These are phyloP conservation scores for Euclidia mi DNA, from an alignment of 2,888 invertebrate species.

Conservation along the genomic window DNA sequence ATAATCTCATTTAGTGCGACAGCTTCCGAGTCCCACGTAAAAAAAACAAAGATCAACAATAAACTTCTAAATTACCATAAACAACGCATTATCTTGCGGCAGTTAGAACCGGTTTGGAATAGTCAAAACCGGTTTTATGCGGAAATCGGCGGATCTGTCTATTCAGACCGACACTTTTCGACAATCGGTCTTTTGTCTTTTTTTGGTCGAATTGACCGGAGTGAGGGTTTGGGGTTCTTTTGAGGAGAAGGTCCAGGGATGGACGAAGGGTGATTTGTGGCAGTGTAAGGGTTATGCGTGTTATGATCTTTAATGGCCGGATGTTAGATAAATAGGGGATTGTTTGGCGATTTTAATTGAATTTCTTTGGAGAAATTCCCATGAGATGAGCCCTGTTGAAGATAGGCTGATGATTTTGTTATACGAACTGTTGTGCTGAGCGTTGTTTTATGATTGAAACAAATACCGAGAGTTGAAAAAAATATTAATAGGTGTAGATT, in stretches of 20 bases:
- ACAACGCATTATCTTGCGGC: conserved; percentile 84
- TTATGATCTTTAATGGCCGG: conserved; percentile 67
- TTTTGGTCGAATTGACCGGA: conserved; percentile 75
- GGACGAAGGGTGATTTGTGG: conserved; percentile 64
- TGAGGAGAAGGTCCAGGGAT: conserved; percentile 68
- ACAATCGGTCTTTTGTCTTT: conserved; percentile 78
- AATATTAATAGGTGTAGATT: no score
- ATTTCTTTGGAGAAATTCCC: conserved; percentile 31
- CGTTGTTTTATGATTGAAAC: no score
- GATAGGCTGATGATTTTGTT: no score
- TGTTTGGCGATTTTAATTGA: conserved; percentile 51
- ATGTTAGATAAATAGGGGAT: conserved; percentile 63
- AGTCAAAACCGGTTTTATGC: conserved; percentile 75
- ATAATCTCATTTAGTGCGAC: conserved; percentile 75
- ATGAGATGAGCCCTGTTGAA: conserved; percentile 20
- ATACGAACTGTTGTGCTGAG: no score
- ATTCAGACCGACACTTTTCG: conserved; percentile 78
- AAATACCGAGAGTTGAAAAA: no score
- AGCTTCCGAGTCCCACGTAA: conserved; percentile 79
- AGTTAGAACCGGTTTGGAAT: conserved; percentile 74
- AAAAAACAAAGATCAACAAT: conserved; percentile 74
- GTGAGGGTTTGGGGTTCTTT: conserved; percentile 67
- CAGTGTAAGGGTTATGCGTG: conserved; percentile 54
- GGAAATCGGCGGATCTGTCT: conserved; percentile 79
- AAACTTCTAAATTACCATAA: conserved; percentile 88